These are phyloP conservation scores for Schrankia costaestrigalis DNA, from an alignment of 2,888 invertebrate genomes.

Conservation along the genomic window DNA sequence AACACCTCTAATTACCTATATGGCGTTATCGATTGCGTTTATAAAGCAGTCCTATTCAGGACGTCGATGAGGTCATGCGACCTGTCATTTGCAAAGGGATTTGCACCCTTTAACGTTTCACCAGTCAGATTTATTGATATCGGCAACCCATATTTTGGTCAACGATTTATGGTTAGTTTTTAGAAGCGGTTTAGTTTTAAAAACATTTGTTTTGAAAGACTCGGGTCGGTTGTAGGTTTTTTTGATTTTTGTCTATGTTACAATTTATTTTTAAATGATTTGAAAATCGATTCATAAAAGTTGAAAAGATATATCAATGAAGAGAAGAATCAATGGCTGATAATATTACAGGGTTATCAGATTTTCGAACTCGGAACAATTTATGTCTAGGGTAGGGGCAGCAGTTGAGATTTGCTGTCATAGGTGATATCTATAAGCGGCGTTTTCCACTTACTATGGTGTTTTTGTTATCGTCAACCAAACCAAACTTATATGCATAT, in stretches of 20 bases:
- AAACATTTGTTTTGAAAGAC: constrained; percentile 5
- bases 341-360: too few relatives aligned
- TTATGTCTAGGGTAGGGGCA: too few relatives aligned
- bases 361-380: too few relatives aligned
- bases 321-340: too few relatives aligned
- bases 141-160: constrained; percentile 37
- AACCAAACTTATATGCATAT: too few relatives aligned
- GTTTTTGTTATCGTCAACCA: too few relatives aligned
- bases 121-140: constrained; percentile 62
- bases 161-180: constrained; percentile 45
- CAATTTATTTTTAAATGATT: too few relatives aligned
- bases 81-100: constrained; percentile 69
- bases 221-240: neutral
- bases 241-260: neutral
- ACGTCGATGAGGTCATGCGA: constrained; percentile 49
- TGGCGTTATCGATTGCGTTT: constrained; percentile 42
- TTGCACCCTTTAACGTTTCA: constrained; percentile 57
- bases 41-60: constrained; percentile 28
- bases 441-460: too few relatives aligned
- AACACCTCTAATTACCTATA: constrained; percentile 7
- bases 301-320: too few relatives aligned
- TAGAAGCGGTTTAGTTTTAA: constrained; percentile 21
- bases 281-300: too few relatives aligned
- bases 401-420: too few relatives aligned
- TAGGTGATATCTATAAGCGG: too few relatives aligned